phyloP scores from a whole-genome alignment of 2,113 vertebrate species.

The Phalacrocorax pelagicus region DNA sequence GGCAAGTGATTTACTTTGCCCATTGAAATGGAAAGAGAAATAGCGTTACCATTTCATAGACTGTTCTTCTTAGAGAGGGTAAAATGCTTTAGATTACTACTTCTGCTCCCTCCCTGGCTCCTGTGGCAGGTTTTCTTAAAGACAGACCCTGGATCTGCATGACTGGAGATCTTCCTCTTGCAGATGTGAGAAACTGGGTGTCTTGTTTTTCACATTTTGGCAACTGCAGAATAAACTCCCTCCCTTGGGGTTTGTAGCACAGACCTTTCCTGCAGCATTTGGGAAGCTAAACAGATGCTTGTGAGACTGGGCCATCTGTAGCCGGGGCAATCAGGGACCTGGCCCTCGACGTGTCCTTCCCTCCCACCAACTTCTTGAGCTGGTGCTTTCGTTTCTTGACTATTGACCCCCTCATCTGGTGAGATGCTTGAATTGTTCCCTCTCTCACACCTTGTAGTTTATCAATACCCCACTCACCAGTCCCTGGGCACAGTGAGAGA shows the following conservation, averaged over 20 bases:
- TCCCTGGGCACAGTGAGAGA: background rate
- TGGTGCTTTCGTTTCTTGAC: constrained; percentile 5
- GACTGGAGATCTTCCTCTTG: background rate
- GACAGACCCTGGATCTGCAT: background rate
- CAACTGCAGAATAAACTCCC: background rate
- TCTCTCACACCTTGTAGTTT: background rate
- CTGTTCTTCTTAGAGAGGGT: background rate
- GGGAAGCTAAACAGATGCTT: background rate
- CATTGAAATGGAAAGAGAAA: background rate
- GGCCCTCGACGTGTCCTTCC: background rate
- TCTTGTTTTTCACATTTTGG: background rate
- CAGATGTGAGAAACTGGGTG: background rate
- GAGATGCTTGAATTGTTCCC: background rate
- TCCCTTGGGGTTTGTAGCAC: background rate
- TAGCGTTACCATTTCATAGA: background rate
- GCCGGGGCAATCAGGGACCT: background rate
- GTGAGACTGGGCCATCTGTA: background rate
- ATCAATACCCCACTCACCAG: background rate
- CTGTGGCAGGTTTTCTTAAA: background rate
- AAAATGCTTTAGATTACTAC: background rate
- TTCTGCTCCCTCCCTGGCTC: background rate
- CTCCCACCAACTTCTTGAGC: background rate
- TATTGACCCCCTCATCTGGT: background rate
- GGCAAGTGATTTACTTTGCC: background rate
- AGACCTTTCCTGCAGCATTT: background rate